Base-by-base conservation (phyloP, 2,797 vertebrate genomes). In the Thunnus albacares region DNA sequence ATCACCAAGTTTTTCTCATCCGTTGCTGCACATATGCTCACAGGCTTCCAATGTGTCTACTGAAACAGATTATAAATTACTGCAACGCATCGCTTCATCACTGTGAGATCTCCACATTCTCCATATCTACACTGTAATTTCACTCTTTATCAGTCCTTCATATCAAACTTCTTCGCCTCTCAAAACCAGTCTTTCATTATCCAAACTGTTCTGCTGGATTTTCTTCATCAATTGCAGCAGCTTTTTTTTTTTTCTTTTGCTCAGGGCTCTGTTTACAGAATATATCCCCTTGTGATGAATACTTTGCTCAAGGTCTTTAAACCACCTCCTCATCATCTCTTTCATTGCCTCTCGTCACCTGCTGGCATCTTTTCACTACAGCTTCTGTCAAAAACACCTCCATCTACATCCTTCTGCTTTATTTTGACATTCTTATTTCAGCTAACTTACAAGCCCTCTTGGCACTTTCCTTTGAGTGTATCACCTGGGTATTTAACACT, bases 281-380 rank as follows among this genome's bases (percentile, higher is more conserved):
- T 22, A 17, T 26, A 69, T 65, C 8, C 17, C 22, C 0, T 74
- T 74, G 9, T 67, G 20, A 72, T 77, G 49, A 85, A 61, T 66
- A 41, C 57, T 71, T 58, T 81, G 58, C 33, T 83, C 56, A 84
- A 84, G 82, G 51, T 77, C 55, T 67, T 88, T 53, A 14, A 41
- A 49, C 75, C 66, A 17, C 28, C 69, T 2, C 51, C 60, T 51
- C 60, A 49, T 60, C 49, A 6, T 64, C 18, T 35, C 13, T 63
- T 63, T 43, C 22, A 66, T 81, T 22, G 47, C 28, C 77, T 22
- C 68, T 51, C 57, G 1, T 69, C 55, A 45, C 75, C 66, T 61
- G 7, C 63, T 41, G 65, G 57, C 59, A 43, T 55, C 64, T 58
- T 76, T 66, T 77, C 52, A 63, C 38, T 20, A 6, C 35, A 51